Evolutionary conservation across 2,888 invertebrate species (phyloP).

Genomic region (Chrysodeixis includens): DNA sequence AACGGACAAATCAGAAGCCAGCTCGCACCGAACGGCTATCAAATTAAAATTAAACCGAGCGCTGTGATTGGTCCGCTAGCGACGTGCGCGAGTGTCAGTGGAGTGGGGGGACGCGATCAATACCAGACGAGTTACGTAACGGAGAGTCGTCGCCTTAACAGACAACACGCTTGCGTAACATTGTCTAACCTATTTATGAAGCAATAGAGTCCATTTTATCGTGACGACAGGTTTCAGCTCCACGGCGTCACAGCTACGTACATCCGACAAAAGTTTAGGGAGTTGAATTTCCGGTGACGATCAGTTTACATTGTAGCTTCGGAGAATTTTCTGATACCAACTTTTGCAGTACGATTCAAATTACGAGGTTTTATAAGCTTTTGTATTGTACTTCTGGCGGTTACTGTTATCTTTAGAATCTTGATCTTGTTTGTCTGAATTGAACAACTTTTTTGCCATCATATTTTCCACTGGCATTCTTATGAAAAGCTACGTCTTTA

Average conservation of each 20-base stretch:
- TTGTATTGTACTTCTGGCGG: constrained; percentile 15
- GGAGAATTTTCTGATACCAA: constrained; percentile 41
- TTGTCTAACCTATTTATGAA: constrained; percentile 48
- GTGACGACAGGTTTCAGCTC: constrained; percentile 17
- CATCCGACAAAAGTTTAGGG: constrained; percentile 58
- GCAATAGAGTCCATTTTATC: constrained; percentile 49
- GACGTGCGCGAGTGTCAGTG: constrained; percentile 58
- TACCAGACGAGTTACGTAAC: constrained; percentile 82
- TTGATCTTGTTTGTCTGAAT: constrained; percentile 7
- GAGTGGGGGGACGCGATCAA: constrained; percentile 77
- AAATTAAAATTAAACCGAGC: constrained; percentile 85
- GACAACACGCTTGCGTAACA: constrained; percentile 51
- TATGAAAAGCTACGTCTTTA: no score
- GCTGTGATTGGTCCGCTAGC: constrained; percentile 74
- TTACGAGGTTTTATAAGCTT: constrained; percentile 25
- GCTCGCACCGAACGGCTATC: constrained; percentile 76
- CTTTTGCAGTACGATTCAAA: constrained; percentile 49
- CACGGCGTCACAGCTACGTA: constrained; percentile 55
- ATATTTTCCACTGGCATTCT: no score
- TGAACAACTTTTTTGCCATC: background rate
- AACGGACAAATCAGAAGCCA: constrained; percentile 79
- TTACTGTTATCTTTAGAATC: constrained; percentile 22
- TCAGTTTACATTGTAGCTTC: constrained; percentile 60
- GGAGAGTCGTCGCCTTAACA: constrained; percentile 65
- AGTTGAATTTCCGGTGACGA: constrained; percentile 54